Evolutionary conservation across 2,797 vertebrate genomes (phyloP), one percentile per base, ranked within the genome.

Genomic region (Parotocinclus haroldoi): DNA sequence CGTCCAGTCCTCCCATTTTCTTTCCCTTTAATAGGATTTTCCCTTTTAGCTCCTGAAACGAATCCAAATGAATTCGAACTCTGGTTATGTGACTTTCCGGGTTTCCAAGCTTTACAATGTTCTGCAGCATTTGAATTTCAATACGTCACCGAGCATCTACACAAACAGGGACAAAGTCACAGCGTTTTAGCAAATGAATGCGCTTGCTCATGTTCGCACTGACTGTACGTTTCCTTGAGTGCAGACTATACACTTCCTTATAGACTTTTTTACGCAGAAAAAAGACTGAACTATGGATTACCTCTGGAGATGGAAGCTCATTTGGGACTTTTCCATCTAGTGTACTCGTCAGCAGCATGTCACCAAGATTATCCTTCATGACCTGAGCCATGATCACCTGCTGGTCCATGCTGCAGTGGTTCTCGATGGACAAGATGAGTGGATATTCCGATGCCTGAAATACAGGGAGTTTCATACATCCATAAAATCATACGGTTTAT

Each of bases 21-120:
- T 97, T 98, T 40, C 93, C 95, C 79, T 99, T 99, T 65, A 98
- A 76, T 69, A 98, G 76, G 68, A 98, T 91, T 79, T 93, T 98
- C 13, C 91, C 86, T 62, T 84, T 92, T 73, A 99, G 89, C 10
- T 93, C 91, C 96, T 99, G 72, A 59, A 75, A 71, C 9, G 9
- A 61, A 8, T 10, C 27, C 27, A 27, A 27, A 27, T 27, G 27
- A 27, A 27, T 27, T 27, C 2, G 27, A 27, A 27, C 27, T 27
- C 27, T 27, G 27, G 27, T 27, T 27, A 27, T 27, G 27, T 27
- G 27, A 27, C 27, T 27, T 27, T 27, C 27, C 27, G 2, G 27
- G 27, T 27, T 27, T 27, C 2, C 2, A 27, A 27, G 27, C 27
- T 27, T 27, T 27, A 2, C 27, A 27, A 2, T 2, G 27, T 27